phyloP scores from a whole-genome alignment of 1,140 invertebrate species.

The Conus betulinus region DNA sequence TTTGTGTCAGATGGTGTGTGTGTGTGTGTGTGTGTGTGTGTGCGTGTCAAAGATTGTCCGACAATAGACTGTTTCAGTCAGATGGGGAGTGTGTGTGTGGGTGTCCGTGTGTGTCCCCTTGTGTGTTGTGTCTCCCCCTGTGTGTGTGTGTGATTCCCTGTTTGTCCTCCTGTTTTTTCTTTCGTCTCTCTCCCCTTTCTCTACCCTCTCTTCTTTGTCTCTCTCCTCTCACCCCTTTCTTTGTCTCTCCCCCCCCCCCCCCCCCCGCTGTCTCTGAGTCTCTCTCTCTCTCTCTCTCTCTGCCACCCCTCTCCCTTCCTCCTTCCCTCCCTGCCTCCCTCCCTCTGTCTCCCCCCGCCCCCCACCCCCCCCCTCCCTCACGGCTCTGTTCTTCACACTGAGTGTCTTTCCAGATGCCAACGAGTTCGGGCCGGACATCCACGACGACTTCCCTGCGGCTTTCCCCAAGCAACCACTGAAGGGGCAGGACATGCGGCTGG shows the following conservation, averaged over 20 bases:
- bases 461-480: constrained; percentile 94
- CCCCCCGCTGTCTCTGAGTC: background rate
- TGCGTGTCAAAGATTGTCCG: too few species aligned
- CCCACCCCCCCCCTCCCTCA: too few species aligned
- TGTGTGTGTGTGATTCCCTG: background rate
- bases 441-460: constrained; percentile 95
- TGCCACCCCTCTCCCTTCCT: too few species aligned
- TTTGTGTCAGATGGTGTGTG: too few species aligned
- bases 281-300: too few species aligned
- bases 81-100: too few species aligned
- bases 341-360: background rate
- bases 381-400: background rate
- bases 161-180: background rate
- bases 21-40: too few species aligned
- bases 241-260: background rate
- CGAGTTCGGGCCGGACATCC: constrained; percentile 76
- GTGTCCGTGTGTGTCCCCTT: too few species aligned
- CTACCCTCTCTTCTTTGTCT: background rate
- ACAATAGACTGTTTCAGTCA: too few species aligned
- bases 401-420: constrained; percentile 45
- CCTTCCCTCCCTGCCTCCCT: background rate
- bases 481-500: constrained; percentile 91
- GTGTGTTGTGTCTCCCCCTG: too few species aligned
- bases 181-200: background rate
- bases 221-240: background rate